Base-by-base conservation (phyloP, 2,888 invertebrate genomes). In the Tipula confusa region DNA sequence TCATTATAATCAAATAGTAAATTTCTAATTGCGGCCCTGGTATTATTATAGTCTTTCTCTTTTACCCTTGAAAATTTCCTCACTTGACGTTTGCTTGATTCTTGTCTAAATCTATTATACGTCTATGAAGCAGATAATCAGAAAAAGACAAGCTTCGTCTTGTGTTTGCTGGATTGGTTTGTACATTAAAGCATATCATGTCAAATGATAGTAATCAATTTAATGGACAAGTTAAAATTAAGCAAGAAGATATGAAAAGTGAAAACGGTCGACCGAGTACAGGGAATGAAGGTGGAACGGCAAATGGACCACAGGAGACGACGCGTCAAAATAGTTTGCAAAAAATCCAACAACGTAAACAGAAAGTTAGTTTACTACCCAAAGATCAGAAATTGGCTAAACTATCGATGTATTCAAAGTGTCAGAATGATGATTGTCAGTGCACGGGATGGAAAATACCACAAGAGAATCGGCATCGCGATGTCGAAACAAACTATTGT, bases 401-500 rank as follows among this genome's bases (percentile, higher is more conserved):
- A 84, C 84, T 90, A 1, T 88, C 90, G 0, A 89, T 90, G 89
- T 89, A 89, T 85, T 89, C 89, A 0, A 87, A 89, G 0, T 90
- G 90, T 83, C 89, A 90, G 86, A 85, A 85, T 7, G 87, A n/a
- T n/a, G 91, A 93, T 0, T n/a, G 98, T 89, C 93, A 93, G 84
- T 98, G 98, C 88, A 95, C 94, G 87, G 97, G 98, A 0, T 98
- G 98, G 97, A 97, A 97, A 88, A 95, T 95, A 18, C 94, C 95
- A 0, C 93, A 93, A 13, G 91, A 91, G 81, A 91, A 91, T 86
- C 90, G 92, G 13, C 91, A 92, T 83, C 91, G 92, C 48, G 91
- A 92, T 80, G 93, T 93, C 84, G 91, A 91, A 48, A 89, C 91
- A 1, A 91, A 91, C 83, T 90, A 90, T 84, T 90, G 90, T 84